A percentile compares a stretch with the other conserved stretches of the same genome.
Evolutionary conservation across 2,888 invertebrate genomes (phyloP).

Genomic region (Diarsia brunnea): DNA sequence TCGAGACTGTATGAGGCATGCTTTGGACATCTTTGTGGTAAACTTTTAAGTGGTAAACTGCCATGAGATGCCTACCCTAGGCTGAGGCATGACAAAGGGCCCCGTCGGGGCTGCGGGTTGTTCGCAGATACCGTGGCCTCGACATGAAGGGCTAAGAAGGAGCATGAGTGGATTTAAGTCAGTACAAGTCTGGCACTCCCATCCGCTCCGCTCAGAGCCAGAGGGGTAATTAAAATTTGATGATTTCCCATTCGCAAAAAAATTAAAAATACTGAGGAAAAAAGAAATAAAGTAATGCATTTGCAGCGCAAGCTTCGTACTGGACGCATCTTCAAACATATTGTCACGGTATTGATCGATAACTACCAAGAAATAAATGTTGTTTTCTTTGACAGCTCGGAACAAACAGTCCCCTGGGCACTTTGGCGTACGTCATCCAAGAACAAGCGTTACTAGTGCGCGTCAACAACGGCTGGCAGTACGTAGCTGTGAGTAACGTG

Average conservation of each 20-base stretch:
- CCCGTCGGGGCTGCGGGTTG: too few species aligned
- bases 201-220: too few species aligned
- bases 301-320: neutral
- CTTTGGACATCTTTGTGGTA: neutral
- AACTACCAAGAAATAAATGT: conserved; percentile 2
- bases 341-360: conserved; percentile 1
- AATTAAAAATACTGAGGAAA: too few species aligned
- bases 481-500: conserved; percentile 94
- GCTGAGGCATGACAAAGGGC: too few species aligned
- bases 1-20: neutral
- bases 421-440: conserved; percentile 97
- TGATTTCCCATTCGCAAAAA: too few species aligned
- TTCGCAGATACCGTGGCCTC: too few species aligned
- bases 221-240: too few species aligned
- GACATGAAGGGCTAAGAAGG: too few species aligned
- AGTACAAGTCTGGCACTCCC: too few species aligned
- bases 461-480: conserved; percentile 98
- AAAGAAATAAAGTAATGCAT: neutral
- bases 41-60: neutral
- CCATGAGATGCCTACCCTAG: neutral
- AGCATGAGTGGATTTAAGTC: too few species aligned
- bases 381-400: conserved; percentile 79
- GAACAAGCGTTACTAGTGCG: conserved; percentile 97
- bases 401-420: conserved; percentile 92
- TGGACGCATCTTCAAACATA: neutral